These are phyloP conservation scores for Grammomys surdaster DNA, from an alignment of 2,113 vertebrate genomes.

Conservation along the genomic window DNA sequence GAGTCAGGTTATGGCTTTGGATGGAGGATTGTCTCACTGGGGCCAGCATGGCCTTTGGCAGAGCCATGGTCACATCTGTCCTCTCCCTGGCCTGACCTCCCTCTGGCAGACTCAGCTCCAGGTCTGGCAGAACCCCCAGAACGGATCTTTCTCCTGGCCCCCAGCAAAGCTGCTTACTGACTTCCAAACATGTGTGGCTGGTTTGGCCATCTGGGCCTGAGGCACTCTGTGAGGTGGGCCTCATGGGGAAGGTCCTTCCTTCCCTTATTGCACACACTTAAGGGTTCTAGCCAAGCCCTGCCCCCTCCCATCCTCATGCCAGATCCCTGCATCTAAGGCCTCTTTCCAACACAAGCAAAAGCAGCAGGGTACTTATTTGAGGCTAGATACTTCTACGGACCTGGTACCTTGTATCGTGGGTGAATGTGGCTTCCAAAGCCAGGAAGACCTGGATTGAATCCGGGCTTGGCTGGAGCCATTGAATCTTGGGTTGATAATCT, in stretches of 20 bases:
- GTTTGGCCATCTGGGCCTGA: slow-evolving; percentile 62
- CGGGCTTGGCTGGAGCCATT: neutral
- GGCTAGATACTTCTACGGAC: neutral
- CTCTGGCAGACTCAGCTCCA: slow-evolving; percentile 66
- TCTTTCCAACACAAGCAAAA: neutral
- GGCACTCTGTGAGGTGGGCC: slow-evolving; percentile 2
- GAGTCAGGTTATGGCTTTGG: slow-evolving; percentile 67
- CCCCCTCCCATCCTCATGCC: neutral
- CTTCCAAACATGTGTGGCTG: slow-evolving; percentile 75
- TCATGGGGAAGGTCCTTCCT: neutral
- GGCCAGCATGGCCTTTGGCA: slow-evolving; percentile 74
- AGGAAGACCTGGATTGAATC: neutral
- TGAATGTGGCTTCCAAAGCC: neutral
- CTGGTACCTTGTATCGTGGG: neutral
- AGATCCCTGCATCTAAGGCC: neutral
- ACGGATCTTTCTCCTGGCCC: slow-evolving; percentile 72
- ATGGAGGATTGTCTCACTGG: slow-evolving; percentile 58
- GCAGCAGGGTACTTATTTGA: neutral
- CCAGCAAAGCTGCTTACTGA: slow-evolving; percentile 65
- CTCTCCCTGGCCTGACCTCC: slow-evolving; percentile 59
- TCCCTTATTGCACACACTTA: neutral
- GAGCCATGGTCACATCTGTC: slow-evolving; percentile 74
- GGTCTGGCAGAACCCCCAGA: slow-evolving; percentile 80
- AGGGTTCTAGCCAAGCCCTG: neutral
- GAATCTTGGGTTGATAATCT: neutral